Base-by-base conservation (phyloP, 2,797 vertebrate genomes). In the Megalops cyprinoides region DNA sequence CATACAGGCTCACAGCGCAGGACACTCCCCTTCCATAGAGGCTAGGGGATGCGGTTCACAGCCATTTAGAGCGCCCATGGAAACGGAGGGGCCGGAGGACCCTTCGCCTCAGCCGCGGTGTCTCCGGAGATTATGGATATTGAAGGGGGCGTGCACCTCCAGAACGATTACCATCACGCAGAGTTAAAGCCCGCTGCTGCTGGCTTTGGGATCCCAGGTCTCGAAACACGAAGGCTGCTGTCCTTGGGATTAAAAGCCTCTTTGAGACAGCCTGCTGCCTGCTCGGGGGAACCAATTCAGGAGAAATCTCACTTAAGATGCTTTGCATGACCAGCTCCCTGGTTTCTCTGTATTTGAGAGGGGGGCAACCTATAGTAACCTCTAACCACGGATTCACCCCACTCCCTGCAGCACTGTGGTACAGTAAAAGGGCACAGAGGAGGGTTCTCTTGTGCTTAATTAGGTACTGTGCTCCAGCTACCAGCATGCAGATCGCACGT, bases 401-500 rank as follows among this genome's bases (percentile, higher is more conserved):
- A 87, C 49, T 76, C 88, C 79, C 85, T 89, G 77, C 84, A 85
- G 87, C 14, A 74, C 25, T 18, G 69, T 9, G 34, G 87, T 87
- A 89, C 87, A 87, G 91, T 90, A 90, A 90, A 89, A 89, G 85
- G 87, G 39, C 82, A 85, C 83, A 81, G 77, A 3, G 20, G 34
- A 37, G 14, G 34, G 71, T 79, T 80, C 80, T 74, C 44, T 67
- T 58, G 58, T 62, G 67, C 31, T 53, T 78, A 81, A 55, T 82
- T 69, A 76, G 87, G 84, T 86, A 90, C 87, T 89, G 84, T 82
- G 82, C 76, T 23, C 28, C 51, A 15, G 7, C 91, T 90, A 84
- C 20, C 84, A 87, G 87, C 20, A 83, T 91, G 94, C 90, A 93
- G 93, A 94, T 94, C 94, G 94, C 91, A 87, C 90, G 87, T 88